Evolutionary conservation across 2,888 invertebrate genomes (phyloP), one percentile per base, ranked within the genome.

Genomic region (Shargacucullia verbasci): DNA sequence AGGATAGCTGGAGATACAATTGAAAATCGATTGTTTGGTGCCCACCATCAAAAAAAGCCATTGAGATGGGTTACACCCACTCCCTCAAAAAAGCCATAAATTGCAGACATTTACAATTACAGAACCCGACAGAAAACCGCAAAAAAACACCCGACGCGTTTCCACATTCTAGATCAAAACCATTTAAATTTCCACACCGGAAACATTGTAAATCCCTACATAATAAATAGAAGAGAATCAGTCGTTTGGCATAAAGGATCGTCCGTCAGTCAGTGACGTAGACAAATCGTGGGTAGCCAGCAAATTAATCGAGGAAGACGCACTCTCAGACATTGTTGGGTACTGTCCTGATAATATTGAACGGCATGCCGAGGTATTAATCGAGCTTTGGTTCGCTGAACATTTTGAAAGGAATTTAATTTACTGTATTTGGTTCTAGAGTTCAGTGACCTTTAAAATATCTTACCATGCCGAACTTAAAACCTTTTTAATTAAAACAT

Each of bases 271-370:
- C 34, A 44, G 41, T 68, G 76, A 77, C 76, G 60, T 43, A 61
- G 75, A 75, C 63, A 66, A 76, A 75, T 75, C 57, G 71, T 66
- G 57, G 66, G 63, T 52, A 48, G 59, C 57, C 55, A 48, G 44
- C 43, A 64, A 70, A 75, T 73, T 76, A 75, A 75, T 75, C 63
- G 76, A 44, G 33, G 40, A 58, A 70, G 63, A 66, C 73, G 66
- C 63, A 72, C 63, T 72, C 53, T 43, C 45, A 67, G 72, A 70
- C 69, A 43, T 48, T 14, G 45, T 46, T 35, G 41, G 41, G 6
- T 49, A 29, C 33, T 45, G 7, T 12, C 33, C 46, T 13, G 49
- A 67, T 70, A 70, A 59, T 70, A 64, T 68, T 65, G 59, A 70
- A 70, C 59, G 59, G 40, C 27, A 47, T 38, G 20, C 52, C 37